A percentile compares a stretch with the other conserved stretches of the same genome.
These are phyloP conservation scores for Myioborus miniatus DNA, from an alignment of 2,797 vertebrate genomes.

Conservation along the genomic window DNA sequence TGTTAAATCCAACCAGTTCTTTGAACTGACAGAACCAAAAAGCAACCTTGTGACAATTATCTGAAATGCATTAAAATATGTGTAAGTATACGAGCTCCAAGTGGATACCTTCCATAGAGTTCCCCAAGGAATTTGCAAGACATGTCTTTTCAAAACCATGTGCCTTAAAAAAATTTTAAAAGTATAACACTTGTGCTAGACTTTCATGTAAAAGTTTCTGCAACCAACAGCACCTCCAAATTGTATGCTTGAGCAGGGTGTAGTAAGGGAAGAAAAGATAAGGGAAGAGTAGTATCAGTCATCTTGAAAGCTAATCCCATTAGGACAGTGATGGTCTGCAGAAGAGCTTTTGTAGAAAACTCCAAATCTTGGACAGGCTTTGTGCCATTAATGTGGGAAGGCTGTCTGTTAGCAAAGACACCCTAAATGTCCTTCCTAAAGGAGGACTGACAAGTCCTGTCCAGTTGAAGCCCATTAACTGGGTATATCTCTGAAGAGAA, in stretches of 20 bases:
- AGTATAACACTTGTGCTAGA: neutral
- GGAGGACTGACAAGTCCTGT: neutral
- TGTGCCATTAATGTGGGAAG: neutral
- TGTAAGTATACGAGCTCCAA: neutral
- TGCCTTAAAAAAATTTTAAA: neutral
- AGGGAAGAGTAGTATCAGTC: neutral
- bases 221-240: neutral
- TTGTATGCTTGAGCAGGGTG: neutral
- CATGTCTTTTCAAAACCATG: neutral
- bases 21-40: neutral
- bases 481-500: neutral
- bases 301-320: neutral
- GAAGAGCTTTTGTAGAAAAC: neutral
- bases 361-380: neutral
- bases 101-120: neutral
- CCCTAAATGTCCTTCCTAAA: neutral
- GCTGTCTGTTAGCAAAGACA: neutral
- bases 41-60: neutral
- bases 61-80: neutral
- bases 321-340: neutral
- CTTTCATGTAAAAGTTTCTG: neutral
- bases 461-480: neutral
- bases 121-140: neutral
- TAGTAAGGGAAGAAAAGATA: neutral
- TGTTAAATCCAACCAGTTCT: slow-evolving; percentile 15